These are phyloP conservation scores for Limnephilus rhombicus DNA, from an alignment of 2,888 invertebrate species.

Conservation along the genomic window DNA sequence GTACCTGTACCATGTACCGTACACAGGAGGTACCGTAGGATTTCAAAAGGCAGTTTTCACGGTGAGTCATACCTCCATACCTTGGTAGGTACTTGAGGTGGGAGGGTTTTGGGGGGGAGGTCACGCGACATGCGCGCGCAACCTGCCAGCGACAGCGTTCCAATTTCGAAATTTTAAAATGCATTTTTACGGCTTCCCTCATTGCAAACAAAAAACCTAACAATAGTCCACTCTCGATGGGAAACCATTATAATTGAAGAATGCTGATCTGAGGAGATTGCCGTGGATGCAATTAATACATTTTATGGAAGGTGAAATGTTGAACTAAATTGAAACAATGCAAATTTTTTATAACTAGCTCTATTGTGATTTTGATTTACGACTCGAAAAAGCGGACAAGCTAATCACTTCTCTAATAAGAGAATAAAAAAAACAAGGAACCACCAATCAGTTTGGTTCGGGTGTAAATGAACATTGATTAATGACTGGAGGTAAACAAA, in stretches of 20 bases:
- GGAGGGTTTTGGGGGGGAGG: constrained; percentile 37
- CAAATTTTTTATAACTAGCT: background rate
- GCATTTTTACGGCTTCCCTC: constrained; percentile 5
- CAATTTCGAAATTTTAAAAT: constrained; percentile 52
- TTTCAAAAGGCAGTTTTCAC: constrained; percentile 50
- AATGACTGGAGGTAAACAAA: background rate
- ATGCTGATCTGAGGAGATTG: background rate
- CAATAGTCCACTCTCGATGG: constrained; percentile 10
- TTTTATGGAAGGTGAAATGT: background rate
- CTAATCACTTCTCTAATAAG: background rate
- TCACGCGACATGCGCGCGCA: constrained; percentile 61
- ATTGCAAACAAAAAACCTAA: background rate
- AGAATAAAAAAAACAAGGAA: background rate
- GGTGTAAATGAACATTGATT: background rate
- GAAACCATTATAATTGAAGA: background rate
- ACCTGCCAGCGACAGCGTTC: constrained; percentile 48
- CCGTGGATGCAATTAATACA: background rate
- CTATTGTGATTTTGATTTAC: background rate
- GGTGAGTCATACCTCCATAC: constrained; percentile 51
- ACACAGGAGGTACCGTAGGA: constrained; percentile 24
- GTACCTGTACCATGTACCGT: background rate
- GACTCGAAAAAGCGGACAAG: background rate
- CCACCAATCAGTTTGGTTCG: background rate
- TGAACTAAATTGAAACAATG: background rate
- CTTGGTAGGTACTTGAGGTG: background rate